Evolutionary conservation across 2,888 invertebrate species (phyloP).

Genomic region (Palloptera scutellata): DNA sequence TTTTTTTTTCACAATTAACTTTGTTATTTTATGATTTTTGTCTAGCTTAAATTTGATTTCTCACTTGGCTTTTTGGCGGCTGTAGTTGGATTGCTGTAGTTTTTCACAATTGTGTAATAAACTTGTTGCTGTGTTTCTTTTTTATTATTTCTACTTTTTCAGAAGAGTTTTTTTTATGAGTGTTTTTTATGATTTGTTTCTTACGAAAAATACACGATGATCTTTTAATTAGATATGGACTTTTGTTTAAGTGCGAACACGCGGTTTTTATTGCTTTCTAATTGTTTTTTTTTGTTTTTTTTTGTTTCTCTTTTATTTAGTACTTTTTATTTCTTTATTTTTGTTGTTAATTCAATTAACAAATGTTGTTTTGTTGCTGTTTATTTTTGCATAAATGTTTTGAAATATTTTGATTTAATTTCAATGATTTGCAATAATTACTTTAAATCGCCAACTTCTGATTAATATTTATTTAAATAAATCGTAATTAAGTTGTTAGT

Average conservation of each 20-base stretch:
- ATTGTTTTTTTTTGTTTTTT: neutral
- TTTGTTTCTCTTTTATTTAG: neutral
- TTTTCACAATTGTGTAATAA: neutral
- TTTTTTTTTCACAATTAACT: too few species aligned
- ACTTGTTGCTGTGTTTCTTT: neutral
- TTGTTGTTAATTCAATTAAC: neutral
- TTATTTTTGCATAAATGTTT: neutral
- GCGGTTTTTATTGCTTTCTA: conserved; percentile 7
- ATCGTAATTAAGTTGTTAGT: too few species aligned
- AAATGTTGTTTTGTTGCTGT: too few species aligned
- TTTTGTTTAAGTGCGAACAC: conserved; percentile 15
- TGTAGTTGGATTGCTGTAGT: neutral
- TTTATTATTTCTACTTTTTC: neutral
- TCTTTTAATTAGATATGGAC: neutral
- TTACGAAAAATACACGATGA: neutral
- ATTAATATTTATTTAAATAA: too few species aligned
- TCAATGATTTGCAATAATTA: too few species aligned
- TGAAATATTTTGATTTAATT: neutral
- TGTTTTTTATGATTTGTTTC: neutral
- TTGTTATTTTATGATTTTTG: neutral
- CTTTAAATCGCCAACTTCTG: too few species aligned
- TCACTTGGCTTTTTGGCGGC: neutral
- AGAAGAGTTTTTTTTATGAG: neutral
- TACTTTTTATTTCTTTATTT: neutral
- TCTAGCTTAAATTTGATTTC: neutral